Conservation (phyloP, 2,797 vertebrate species). For the Malacoctenus gilli region DNA sequence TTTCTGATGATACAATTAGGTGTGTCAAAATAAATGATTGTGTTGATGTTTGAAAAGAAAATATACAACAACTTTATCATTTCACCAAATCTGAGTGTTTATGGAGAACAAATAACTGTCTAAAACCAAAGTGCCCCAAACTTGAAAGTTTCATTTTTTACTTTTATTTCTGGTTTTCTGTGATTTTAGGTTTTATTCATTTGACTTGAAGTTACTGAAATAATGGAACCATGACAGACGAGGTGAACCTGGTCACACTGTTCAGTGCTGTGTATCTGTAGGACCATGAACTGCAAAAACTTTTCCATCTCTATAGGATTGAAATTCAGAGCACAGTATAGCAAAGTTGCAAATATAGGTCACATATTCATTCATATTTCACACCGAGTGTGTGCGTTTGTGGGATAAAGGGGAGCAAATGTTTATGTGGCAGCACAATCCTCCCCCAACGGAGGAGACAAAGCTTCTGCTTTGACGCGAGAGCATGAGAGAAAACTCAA, state of each 20-base stretch:
- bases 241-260: neutral
- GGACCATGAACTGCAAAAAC: neutral
- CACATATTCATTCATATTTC: conserved; percentile 65
- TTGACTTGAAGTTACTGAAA: too few species aligned
- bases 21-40: too few species aligned
- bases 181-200: too few species aligned
- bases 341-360: conserved; percentile 58
- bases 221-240: too few species aligned
- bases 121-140: too few species aligned
- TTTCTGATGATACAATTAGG: too few species aligned
- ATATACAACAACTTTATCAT: too few species aligned
- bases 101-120: too few species aligned
- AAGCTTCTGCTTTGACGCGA: conserved; percentile 43
- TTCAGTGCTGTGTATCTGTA: neutral
- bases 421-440: conserved; percentile 35
- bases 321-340: conserved; percentile 33
- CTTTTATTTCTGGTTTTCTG: too few species aligned
- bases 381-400: conserved; percentile 14
- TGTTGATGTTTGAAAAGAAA: too few species aligned
- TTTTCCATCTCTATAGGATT: conserved; percentile 38
- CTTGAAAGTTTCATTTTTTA: too few species aligned
- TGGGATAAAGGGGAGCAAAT: conserved; percentile 4
- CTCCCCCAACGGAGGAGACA: conserved; percentile 48
- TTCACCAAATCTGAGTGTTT: too few species aligned
- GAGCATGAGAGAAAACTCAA: conserved; percentile 58